phyloP scores from a whole-genome alignment of 2,888 invertebrate species.

The Orchestes rusci region DNA sequence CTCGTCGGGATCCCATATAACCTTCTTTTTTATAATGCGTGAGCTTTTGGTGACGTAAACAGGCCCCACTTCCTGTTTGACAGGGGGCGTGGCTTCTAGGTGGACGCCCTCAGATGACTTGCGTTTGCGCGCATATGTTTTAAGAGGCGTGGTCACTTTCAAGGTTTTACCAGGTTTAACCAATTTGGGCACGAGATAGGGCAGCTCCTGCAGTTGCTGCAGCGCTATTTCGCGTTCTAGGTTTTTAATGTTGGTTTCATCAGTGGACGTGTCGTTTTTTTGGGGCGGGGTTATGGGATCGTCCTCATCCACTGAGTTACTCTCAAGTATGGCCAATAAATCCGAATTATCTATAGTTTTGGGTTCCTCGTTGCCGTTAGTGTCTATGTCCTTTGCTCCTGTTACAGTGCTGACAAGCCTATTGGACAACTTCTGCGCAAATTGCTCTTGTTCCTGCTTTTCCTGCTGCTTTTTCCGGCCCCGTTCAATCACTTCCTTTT shows the following conservation, averaged over 20 bases:
- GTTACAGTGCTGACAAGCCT: too few relatives aligned
- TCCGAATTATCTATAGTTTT: slow-evolving; percentile 44
- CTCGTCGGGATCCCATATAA: slow-evolving; percentile 67
- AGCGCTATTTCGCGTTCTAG: slow-evolving; percentile 50
- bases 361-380: slow-evolving; percentile 7
- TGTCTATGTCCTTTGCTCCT: slow-evolving; percentile 11
- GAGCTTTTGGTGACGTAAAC: slow-evolving; percentile 43
- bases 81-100: slow-evolving; percentile 14
- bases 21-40: slow-evolving; percentile 63
- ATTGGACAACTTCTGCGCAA: neutral
- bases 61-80: slow-evolving; percentile 7
- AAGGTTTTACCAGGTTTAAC: slow-evolving; percentile 20
- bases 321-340: slow-evolving; percentile 51
- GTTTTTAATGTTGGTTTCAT: slow-evolving; percentile 33
- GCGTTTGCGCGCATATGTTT: slow-evolving; percentile 42
- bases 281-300: slow-evolving; percentile 10
- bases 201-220: slow-evolving; percentile 50
- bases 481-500: slow-evolving; percentile 49
- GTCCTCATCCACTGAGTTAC: too few relatives aligned
- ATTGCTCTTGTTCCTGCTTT: neutral
- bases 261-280: slow-evolving; percentile 10
- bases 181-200: slow-evolving; percentile 30
- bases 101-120: slow-evolving; percentile 31
- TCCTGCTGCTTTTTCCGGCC: slow-evolving; percentile 42
- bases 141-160: slow-evolving; percentile 28